phyloP scores from a whole-genome alignment of 2,113 vertebrate species.

The Probosciger aterrimus region DNA sequence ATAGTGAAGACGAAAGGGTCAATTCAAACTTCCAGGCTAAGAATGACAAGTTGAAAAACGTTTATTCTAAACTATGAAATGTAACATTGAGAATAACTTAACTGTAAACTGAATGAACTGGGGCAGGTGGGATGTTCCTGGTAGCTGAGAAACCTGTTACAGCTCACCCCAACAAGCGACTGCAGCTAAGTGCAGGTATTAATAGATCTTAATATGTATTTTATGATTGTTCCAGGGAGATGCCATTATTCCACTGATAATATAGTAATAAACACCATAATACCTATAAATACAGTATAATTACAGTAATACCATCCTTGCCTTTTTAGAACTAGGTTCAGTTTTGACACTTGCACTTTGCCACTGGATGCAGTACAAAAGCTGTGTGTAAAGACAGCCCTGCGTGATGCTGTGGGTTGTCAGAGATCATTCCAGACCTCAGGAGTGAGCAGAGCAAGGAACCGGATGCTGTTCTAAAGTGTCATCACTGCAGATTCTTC shows the following conservation, averaged over 20 bases:
- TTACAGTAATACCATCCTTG: fast-evolving
- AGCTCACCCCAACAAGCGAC: no score
- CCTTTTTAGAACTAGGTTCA: not conserved
- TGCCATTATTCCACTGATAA: fast-evolving
- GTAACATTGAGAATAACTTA: not conserved
- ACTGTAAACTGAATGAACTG: not conserved
- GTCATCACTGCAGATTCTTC: not conserved
- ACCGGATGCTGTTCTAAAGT: fast-evolving
- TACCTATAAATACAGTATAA: no score
- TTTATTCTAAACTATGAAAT: not conserved
- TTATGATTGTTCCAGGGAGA: not conserved
- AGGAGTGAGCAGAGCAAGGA: not conserved
- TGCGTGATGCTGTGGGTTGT: not conserved
- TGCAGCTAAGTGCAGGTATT: not conserved
- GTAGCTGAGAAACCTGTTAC: no score
- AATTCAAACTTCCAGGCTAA: not conserved
- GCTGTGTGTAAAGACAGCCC: fast-evolving
- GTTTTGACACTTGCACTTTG: not conserved
- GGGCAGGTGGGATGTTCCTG: fast-evolving
- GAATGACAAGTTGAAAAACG: not conserved
- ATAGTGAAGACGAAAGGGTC: not conserved
- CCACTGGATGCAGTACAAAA: not conserved
- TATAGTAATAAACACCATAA: no score
- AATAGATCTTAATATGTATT: fast-evolving
- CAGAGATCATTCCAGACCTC: not conserved